Base-by-base conservation (phyloP, 2,888 invertebrate species). In the Laspeyria flexula region DNA sequence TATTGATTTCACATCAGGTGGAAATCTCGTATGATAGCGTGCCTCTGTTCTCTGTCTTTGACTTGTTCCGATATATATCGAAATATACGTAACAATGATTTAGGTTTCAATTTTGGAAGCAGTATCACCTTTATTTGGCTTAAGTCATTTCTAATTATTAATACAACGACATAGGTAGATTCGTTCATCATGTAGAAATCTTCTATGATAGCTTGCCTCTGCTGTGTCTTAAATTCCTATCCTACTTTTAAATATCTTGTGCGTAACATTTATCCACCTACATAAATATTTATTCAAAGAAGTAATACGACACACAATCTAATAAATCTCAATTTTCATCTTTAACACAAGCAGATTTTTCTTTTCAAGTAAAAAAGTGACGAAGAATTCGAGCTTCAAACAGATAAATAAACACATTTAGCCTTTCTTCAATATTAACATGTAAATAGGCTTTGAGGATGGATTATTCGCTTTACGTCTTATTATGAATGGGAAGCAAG, bases 1-100 rank as follows among this genome's bases (percentile, higher is more conserved):
- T 73, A 80, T 80, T 71, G 80, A 79, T 79, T 79, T 77, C 62
- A 71, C 67, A 76, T 79, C 76, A 76, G 67, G 70, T 69, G 64
- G 58, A 39, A 53, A 44, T 42, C 44, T 59, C 57, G 55, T 55
- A 59, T 65, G 37, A 54, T 34, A 52, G 42, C 60, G 55, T 34
- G 45, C 56, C 50, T 65, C 29, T 11, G 34, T 53, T 47, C 55
- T 60, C 64, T 70, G 46, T 44, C 54, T 62, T 51, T 40, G 46
- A 67, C 61, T 65, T 65, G 47, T 45, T 46, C 39, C 50, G 31
- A 59, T 43, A 60, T 54, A 49, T 45, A 48, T 38, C 50, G 31
- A 59, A 45, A 60, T 54, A 21, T 55, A 43, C 51, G 47, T 47
- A 70, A 44, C 25, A 25, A 25, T 25, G 5, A 7, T 6, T 25